Conservation (phyloP, 2,888 invertebrate genomes). For the Teinopalpus imperialis region DNA sequence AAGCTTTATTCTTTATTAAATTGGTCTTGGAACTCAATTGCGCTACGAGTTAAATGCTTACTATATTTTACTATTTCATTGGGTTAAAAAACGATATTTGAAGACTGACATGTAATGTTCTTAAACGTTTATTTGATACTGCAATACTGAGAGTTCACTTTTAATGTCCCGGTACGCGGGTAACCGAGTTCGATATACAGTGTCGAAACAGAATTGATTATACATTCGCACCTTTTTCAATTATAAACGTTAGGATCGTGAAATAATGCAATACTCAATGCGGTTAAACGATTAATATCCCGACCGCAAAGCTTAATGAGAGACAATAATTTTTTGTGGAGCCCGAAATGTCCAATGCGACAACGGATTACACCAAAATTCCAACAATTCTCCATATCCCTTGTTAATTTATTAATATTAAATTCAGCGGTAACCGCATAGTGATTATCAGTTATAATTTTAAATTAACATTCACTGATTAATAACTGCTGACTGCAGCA, state of each 20-base stretch:
- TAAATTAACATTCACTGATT: conserved; percentile 24
- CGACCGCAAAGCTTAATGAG: conserved; percentile 36
- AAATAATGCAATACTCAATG: conserved; percentile 36
- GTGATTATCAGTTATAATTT: conserved; percentile 28
- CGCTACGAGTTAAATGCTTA: no score
- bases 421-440: conserved; percentile 26
- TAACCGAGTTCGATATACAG: no score
- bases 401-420: conserved; percentile 30
- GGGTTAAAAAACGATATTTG: no score
- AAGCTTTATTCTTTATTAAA: no score
- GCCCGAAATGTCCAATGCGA: conserved; percentile 16
- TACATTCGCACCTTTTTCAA: conserved; percentile 28
- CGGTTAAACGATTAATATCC: conserved; percentile 38
- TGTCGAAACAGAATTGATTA: no score
- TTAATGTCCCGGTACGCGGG: no score
- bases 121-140: no score
- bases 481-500: conserved; percentile 21
- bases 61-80: no score
- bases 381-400: conserved; percentile 19
- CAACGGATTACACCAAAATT: conserved; percentile 25
- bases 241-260: conserved; percentile 28
- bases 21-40: no score
- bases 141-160: no score
- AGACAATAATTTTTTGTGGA: conserved; percentile 31
- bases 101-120: no score